A percentile compares a stretch with the other conserved stretches of the same genome.
phyloP scores from a whole-genome alignment of 2,888 invertebrate species.

The Phengaris alcon region DNA sequence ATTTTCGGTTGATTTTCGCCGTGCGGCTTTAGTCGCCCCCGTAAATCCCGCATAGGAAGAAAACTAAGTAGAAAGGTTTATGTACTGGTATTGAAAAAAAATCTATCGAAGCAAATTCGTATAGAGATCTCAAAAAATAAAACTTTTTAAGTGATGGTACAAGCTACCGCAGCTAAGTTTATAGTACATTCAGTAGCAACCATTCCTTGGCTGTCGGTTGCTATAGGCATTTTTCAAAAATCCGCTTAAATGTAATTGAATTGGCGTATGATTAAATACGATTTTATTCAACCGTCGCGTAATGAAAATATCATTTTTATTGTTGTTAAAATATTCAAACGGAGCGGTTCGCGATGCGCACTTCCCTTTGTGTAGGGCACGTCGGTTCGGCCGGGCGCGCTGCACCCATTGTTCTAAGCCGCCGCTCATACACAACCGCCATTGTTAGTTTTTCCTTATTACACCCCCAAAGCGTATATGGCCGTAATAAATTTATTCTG shows the following conservation, averaged over 20 bases:
- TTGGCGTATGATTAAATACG: neutral
- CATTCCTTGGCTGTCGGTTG: neutral
- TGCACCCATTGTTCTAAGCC: conserved; percentile 38
- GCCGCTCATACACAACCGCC: conserved; percentile 39
- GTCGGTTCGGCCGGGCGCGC: conserved; percentile 28
- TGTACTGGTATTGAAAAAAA: no score
- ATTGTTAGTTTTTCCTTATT: conserved; percentile 42
- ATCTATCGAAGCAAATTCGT: no score
- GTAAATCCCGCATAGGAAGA: no score
- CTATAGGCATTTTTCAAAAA: neutral
- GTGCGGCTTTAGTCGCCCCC: no score
- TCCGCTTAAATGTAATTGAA: no score
- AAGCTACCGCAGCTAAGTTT: no score
- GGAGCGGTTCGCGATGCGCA: conserved; percentile 24
- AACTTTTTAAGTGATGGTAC: no score
- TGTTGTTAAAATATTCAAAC: conserved; percentile 31
- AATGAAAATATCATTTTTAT: conserved; percentile 25
- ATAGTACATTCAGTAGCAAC: neutral
- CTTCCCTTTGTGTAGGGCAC: conserved; percentile 27
- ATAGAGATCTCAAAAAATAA: no score
- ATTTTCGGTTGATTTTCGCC: no score
- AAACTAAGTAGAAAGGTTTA: no score
- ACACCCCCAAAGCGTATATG: conserved; percentile 37
- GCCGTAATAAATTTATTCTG: conserved; percentile 41
- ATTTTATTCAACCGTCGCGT: conserved; percentile 18